phyloP scores from a whole-genome alignment of 2,797 vertebrate genomes.

The Eurystomus glaucurus region DNA sequence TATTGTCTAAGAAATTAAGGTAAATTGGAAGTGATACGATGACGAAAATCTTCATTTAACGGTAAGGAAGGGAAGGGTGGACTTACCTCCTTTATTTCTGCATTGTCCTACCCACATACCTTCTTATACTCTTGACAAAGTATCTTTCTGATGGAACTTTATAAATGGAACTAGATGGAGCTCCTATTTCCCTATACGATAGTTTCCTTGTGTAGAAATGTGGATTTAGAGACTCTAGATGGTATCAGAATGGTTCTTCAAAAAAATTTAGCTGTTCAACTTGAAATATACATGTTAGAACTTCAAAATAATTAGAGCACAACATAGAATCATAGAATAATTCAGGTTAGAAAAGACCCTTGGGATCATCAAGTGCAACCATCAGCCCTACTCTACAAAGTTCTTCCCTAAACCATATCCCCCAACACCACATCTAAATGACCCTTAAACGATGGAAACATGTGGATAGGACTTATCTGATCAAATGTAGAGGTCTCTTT shows the following conservation, averaged over 20 bases:
- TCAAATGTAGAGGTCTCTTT: not conserved
- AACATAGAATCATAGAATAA: not conserved
- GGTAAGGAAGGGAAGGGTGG: not conserved
- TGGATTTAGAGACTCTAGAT: not conserved
- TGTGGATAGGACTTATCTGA: fast-evolving
- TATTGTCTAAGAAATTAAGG: not conserved
- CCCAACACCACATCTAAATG: no score
- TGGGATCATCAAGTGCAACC: no score
- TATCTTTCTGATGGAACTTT: not conserved
- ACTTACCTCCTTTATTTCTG: not conserved
- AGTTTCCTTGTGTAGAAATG: not conserved
- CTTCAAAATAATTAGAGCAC: not conserved
- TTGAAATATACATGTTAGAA: not conserved
- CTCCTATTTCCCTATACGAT: not conserved
- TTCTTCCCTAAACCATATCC: no score
- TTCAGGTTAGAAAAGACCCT: no score
- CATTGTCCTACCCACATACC: not conserved
- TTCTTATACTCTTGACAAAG: not conserved
- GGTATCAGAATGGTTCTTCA: not conserved
- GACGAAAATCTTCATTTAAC: not conserved
- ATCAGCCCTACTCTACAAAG: no score
- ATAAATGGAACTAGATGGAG: not conserved
- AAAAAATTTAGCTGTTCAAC: not conserved
- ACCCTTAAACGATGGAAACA: not conserved
- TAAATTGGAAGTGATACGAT: not conserved